Evolutionary conservation across 2,888 invertebrate species (phyloP), one percentile per base, ranked within the genome.

Genomic region (Euproctis similis): DNA sequence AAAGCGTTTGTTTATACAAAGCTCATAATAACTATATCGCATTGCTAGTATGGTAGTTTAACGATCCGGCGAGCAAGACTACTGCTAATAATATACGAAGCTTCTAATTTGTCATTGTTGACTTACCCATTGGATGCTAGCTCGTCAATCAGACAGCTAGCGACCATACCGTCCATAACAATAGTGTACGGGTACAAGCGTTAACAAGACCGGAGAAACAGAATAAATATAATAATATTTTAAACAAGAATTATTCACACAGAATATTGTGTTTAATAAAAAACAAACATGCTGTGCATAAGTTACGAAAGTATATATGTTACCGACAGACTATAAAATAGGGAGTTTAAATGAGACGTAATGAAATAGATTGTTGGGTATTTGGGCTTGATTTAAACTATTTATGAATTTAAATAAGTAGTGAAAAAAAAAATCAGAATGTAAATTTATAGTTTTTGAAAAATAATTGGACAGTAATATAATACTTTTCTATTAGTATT

Each of bases 131-230:
- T 90, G 67, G 88, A 88, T 67, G 90, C 88, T 86, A 91, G 87
- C 87, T 93, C 92, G 86, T 92, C 92, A 87, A 92, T 90, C 87
- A 93, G 89, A 92, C 92, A 92, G 92, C 93, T 93, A 78, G 61
- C 65, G 58, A 68, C 54, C 53, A 56, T 65, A 54, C 61, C 58
- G 59, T 77, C 80, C 81, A 59, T 58, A 59, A 74, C 53, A 70
- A 63, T 62, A 74, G 59, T 63, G 71, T 67, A 73, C 60, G 67
- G 73, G 77, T 64, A 70, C 62, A 81, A 80, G 77, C 78, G 68
- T 67, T 57, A 75, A 72, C 46, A 73, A 74, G 60, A 72, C 64
- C 77, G 75, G 74, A 75, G 75, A 77, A 75, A 81, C 67, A 78
- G 65, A 77, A 74, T 76, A 73, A 65, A 67, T 66, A 65, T 66